Conservation (phyloP, 2,797 vertebrate species). For the Sphenopsis melanotis region DNA sequence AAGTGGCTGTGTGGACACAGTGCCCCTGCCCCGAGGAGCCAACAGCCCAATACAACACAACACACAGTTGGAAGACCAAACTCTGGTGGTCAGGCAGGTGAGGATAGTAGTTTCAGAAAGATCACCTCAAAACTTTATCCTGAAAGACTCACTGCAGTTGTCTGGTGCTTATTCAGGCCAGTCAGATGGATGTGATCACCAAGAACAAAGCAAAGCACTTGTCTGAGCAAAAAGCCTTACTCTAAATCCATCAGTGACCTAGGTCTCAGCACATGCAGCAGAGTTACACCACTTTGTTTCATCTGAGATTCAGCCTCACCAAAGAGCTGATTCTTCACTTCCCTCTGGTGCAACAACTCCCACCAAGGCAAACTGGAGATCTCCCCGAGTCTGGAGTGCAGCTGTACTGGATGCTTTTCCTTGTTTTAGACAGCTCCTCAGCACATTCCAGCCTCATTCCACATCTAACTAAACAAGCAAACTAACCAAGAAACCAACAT, state of each 20-base stretch:
- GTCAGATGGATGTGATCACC: not conserved
- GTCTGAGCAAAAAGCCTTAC: not conserved
- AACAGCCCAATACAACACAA: not conserved
- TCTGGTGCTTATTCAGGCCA: not conserved
- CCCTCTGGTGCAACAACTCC: not conserved
- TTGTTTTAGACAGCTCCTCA: not conserved
- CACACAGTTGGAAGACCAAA: fast-evolving
- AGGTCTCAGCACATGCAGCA: not conserved
- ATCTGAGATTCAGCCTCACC: not conserved
- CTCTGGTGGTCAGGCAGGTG: not conserved
- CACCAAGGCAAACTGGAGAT: not conserved
- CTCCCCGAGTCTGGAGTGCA: not conserved
- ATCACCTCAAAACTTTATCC: not conserved
- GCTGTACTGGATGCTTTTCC: not conserved
- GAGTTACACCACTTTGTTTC: not conserved
- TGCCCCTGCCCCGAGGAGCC: not conserved
- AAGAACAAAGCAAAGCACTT: not conserved
- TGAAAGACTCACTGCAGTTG: not conserved
- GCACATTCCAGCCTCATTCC: not conserved
- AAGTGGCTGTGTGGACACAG: not conserved
- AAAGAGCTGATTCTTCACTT: not conserved
- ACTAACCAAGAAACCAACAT: not conserved
- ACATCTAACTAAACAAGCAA: not conserved
- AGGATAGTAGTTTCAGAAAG: not conserved
- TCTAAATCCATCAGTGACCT: fast-evolving